These are phyloP conservation scores for Hirtodrosophila cameraria DNA, from an alignment of 2,888 invertebrate species.

Conservation along the genomic window DNA sequence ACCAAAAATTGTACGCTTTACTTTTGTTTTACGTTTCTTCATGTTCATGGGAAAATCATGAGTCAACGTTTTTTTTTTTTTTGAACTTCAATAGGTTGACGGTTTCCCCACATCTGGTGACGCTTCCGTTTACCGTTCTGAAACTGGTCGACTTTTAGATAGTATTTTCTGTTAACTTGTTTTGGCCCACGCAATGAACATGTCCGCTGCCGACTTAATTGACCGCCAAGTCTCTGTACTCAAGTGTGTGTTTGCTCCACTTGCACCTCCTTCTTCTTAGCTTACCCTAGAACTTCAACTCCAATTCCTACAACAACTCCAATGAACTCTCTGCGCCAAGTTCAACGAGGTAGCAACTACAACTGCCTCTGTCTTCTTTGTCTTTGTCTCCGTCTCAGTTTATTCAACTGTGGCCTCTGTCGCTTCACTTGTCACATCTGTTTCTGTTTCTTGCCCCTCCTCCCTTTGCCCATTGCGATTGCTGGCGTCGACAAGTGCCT, in stretches of 20 bases:
- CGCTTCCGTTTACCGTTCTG: conserved; percentile 64
- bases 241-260: conserved; percentile 4
- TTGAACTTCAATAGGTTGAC: conserved; percentile 13
- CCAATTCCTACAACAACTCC: conserved; percentile 48
- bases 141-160: conserved; percentile 20
- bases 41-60: conserved; percentile 62
- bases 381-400: conserved; percentile 25
- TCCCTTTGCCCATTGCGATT: background rate
- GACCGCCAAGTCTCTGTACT: conserved; percentile 46
- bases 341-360: conserved; percentile 50
- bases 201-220: conserved; percentile 54
- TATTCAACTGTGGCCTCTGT: conserved; percentile 59
- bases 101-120: conserved; percentile 33
- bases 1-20: conserved; percentile 32
- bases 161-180: conserved; percentile 58
- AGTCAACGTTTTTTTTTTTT: conserved; percentile 56
- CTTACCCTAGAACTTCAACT: conserved; percentile 28
- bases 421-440: conserved; percentile 62
- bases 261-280: background rate
- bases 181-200: conserved; percentile 41
- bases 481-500: conserved; percentile 17
- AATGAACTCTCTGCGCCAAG: conserved; percentile 63
- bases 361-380: conserved; percentile 12
- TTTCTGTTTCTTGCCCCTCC: conserved; percentile 10
- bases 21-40: conserved; percentile 17